Percentiles rank a stretch among this genome's conserved stretches.
Conservation (phyloP, 1,140 invertebrate species). For the Drosophila nebulosa region DNA sequence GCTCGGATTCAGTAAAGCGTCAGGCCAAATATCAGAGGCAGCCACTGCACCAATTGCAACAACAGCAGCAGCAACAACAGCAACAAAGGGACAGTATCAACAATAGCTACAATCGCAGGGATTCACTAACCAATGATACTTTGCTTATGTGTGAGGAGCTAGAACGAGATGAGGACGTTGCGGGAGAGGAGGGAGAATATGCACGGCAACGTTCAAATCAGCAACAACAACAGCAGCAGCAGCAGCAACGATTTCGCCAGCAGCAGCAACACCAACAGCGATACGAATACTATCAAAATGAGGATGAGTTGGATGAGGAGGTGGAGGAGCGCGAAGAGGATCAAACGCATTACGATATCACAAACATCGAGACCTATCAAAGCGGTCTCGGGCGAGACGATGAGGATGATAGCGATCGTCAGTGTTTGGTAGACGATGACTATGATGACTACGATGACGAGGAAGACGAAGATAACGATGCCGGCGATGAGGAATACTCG, state of each 20-base stretch:
- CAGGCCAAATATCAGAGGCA: constrained; percentile 51
- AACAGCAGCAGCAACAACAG: constrained; percentile 30
- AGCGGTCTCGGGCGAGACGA: constrained; percentile 62
- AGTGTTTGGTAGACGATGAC: constrained; percentile 67
- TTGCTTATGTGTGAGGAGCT: constrained; percentile 71
- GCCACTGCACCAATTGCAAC: constrained; percentile 33
- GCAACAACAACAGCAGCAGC: constrained; percentile 46
- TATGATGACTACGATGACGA: constrained; percentile 60
- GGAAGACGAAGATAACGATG: constrained; percentile 70
- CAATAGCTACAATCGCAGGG: constrained; percentile 73
- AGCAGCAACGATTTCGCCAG: constrained; percentile 51
- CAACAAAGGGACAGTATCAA: constrained; percentile 71
- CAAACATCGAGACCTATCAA: constrained; percentile 78
- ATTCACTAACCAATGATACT: constrained; percentile 74
- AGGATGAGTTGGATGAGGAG: constrained; percentile 49
- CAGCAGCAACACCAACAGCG: constrained; percentile 60
- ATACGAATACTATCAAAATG: constrained; percentile 72
- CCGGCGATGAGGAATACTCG: constrained; percentile 74
- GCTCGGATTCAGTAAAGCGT: constrained; percentile 67
- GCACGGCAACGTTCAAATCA: constrained; percentile 39
- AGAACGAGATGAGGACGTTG: constrained; percentile 55
- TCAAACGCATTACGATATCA: constrained; percentile 78
- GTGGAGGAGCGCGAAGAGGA: constrained; percentile 75
- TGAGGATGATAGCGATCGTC: constrained; percentile 73
- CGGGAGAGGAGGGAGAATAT: constrained; percentile 33